Conservation (phyloP, 2,888 invertebrate genomes). For the Drosophila niveifrons region DNA sequence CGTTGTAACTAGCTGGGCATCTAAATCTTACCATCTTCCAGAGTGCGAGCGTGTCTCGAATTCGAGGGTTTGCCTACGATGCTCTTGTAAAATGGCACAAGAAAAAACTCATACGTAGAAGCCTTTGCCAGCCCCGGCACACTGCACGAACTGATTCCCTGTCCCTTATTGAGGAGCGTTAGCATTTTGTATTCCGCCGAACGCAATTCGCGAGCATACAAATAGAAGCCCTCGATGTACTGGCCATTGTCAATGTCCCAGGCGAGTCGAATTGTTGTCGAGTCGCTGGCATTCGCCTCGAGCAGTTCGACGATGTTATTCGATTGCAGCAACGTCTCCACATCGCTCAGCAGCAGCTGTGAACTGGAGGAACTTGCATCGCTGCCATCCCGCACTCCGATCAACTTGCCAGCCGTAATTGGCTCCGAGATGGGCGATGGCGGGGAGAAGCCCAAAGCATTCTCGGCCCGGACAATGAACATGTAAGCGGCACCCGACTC, state of each 20-base stretch:
- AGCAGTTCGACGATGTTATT: conserved; percentile 92
- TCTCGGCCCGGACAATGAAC: conserved; percentile 95
- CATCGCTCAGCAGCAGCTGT: conserved; percentile 87
- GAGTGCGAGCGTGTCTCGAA: conserved; percentile 91
- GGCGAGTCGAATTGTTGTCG: conserved; percentile 93
- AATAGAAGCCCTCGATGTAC: conserved; percentile 92
- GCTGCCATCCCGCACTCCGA: conserved; percentile 65
- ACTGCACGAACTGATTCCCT: conserved; percentile 90
- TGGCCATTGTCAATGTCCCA: conserved; percentile 93
- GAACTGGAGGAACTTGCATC: conserved; percentile 65
- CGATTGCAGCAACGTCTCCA: conserved; percentile 89
- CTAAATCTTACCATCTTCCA: conserved; percentile 91
- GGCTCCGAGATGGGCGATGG: conserved; percentile 93
- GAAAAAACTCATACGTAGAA: conserved; percentile 95
- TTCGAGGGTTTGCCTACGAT: conserved; percentile 95
- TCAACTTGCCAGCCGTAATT: conserved; percentile 87
- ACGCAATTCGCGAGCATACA: conserved; percentile 90
- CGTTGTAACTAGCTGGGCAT: background rate
- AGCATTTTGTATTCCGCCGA: conserved; percentile 89
- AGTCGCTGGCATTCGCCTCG: conserved; percentile 93
- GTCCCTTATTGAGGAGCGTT: conserved; percentile 91
- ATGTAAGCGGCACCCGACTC: conserved; percentile 93
- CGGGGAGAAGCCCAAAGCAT: conserved; percentile 92
- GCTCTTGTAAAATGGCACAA: conserved; percentile 95
- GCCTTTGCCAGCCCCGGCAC: conserved; percentile 92